Conservation (phyloP, 2,113 vertebrate species). For the Chloropsis hardwickii region DNA sequence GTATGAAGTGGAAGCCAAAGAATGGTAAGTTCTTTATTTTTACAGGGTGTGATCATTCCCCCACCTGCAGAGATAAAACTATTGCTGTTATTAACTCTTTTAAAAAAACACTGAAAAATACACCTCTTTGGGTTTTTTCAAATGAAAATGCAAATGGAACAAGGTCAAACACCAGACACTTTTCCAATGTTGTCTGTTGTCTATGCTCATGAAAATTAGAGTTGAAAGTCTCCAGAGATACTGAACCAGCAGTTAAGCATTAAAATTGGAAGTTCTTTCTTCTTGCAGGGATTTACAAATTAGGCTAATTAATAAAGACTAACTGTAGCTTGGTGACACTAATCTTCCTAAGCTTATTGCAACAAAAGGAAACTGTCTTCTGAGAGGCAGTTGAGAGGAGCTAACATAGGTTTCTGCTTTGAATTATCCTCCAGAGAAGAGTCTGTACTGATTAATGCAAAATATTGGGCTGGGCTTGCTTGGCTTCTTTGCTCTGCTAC, state of each 20-base stretch:
- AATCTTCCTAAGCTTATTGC: background rate
- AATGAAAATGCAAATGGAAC: background rate
- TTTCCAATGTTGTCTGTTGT: background rate
- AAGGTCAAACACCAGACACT: background rate
- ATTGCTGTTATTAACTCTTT: background rate
- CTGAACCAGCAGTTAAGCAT: background rate
- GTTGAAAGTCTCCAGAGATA: background rate
- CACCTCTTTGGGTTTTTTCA: background rate
- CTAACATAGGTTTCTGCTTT: background rate
- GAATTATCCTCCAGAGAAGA: background rate
- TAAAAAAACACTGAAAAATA: background rate
- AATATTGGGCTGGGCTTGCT: background rate
- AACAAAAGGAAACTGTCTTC: background rate
- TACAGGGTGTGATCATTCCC: slow-evolving; percentile 25
- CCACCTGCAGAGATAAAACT: slow-evolving; percentile 47
- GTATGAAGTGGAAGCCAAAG: background rate
- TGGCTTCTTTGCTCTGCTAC: background rate
- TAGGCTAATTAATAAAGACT: background rate
- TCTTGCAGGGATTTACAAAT: background rate
- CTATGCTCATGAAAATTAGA: background rate
- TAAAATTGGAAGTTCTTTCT: background rate
- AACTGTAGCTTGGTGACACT: background rate
- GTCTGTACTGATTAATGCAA: background rate
- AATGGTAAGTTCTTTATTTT: slow-evolving; percentile 37
- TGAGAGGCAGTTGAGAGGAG: background rate